A percentile compares a stretch with the other conserved stretches of the same genome.
phyloP scores from a whole-genome alignment of 1,140 invertebrate species.

The Solenopsis invicta region DNA sequence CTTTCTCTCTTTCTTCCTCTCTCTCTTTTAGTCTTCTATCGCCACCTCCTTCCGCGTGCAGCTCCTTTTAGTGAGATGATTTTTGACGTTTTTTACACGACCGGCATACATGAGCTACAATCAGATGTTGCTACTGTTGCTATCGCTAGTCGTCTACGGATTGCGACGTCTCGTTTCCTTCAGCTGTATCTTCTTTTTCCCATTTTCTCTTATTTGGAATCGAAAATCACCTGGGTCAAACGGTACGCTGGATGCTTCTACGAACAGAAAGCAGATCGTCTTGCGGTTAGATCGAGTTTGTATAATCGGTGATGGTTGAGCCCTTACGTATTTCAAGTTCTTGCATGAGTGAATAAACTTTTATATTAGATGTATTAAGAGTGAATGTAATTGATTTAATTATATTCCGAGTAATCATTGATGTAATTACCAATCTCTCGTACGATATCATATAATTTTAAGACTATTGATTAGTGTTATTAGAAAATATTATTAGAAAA shows the following conservation, averaged over 20 bases:
- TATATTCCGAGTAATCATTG: neutral
- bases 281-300: constrained; percentile 1
- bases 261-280: constrained; percentile 53
- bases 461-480: neutral
- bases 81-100: constrained; percentile 30
- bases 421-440: neutral
- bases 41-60: neutral
- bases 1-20: neutral
- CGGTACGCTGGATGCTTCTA: constrained; percentile 54
- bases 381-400: neutral
- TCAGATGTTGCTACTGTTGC: neutral
- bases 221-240: constrained; percentile 51
- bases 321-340: neutral
- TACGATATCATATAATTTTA: neutral
- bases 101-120: neutral
- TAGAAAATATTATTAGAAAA: neutral
- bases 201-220: constrained; percentile 49
- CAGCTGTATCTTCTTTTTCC: constrained; percentile 61
- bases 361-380: neutral
- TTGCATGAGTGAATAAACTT: constrained; percentile 9
- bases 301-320: neutral
- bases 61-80: neutral
- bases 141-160: neutral
- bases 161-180: constrained; percentile 59
- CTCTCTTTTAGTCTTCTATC: neutral